Percentiles rank a stretch among this genome's conserved stretches.
phyloP scores from a whole-genome alignment of 2,113 vertebrate genomes.

The Bothrops jararaca region DNA sequence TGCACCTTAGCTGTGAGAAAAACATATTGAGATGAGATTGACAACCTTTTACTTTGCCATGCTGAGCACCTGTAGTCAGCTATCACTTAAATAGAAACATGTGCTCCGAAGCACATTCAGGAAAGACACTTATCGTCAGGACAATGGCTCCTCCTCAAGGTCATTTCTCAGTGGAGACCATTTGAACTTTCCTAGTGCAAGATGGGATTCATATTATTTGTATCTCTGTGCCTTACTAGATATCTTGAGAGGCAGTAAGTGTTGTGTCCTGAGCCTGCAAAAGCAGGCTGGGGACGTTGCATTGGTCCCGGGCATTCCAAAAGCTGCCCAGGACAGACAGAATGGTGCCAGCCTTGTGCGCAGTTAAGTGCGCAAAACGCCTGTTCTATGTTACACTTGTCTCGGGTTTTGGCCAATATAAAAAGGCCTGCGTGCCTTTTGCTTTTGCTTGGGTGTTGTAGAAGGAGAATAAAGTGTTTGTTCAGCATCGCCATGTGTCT shows the following conservation, averaged over 20 bases:
- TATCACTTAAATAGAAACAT: neutral
- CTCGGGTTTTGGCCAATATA: no score
- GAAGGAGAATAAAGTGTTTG: no score
- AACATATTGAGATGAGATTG: neutral
- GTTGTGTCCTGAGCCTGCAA: no score
- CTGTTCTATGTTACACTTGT: no score
- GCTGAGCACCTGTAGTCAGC: neutral
- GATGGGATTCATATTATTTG: neutral
- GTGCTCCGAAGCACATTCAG: neutral
- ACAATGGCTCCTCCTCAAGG: neutral
- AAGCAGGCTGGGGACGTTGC: no score
- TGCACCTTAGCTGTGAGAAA: neutral
- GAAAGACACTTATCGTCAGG: neutral
- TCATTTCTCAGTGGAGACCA: neutral
- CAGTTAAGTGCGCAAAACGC: no score
- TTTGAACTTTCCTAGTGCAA: neutral
- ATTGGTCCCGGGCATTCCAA: no score
- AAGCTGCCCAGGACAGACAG: no score
- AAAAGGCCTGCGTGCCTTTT: no score
- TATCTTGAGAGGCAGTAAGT: neutral
- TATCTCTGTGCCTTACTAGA: neutral
- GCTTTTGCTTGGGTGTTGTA: no score
- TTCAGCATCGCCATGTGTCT: no score
- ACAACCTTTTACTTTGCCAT: neutral
- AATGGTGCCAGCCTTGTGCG: no score